Evolutionary conservation across 1,140 invertebrate species (phyloP).

Genomic region (Danaus plexippus): DNA sequence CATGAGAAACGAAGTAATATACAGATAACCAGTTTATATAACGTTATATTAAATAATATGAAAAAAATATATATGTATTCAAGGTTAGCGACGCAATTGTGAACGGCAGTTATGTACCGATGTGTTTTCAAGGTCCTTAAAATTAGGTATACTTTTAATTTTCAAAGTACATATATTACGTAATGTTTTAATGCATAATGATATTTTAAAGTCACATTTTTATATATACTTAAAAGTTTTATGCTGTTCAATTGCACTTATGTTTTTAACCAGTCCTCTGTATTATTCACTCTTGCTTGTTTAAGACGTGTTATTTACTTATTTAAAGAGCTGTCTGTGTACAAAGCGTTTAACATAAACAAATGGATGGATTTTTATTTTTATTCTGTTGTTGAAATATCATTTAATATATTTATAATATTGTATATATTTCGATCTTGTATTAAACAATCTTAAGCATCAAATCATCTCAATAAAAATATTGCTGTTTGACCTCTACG

Average conservation of each 20-base stretch:
- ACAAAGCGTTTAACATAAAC: too few species aligned
- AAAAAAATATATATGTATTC: slow-evolving; percentile 11
- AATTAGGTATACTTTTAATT: slow-evolving; percentile 21
- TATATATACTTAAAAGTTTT: too few species aligned
- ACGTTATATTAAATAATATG: slow-evolving; percentile 15
- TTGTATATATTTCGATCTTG: neutral
- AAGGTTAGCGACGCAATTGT: slow-evolving; percentile 28
- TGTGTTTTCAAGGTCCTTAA: slow-evolving; percentile 18
- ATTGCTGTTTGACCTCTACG: slow-evolving; percentile 1
- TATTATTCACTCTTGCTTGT: too few species aligned
- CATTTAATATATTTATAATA: too few species aligned
- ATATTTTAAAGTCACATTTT: slow-evolving; percentile 1
- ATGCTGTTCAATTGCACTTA: too few species aligned
- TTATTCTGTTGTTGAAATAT: too few species aligned
- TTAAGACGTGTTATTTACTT: too few species aligned
- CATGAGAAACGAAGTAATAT: too few species aligned
- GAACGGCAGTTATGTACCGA: slow-evolving; percentile 19
- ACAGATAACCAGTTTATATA: slow-evolving; percentile 9
- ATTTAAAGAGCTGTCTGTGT: too few species aligned
- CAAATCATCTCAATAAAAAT: slow-evolving; percentile 6
- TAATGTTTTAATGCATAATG: slow-evolving; percentile 1
- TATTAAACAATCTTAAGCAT: slow-evolving; percentile 1
- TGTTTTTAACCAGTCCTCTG: too few species aligned
- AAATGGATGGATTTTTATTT: too few species aligned
- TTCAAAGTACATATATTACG: slow-evolving; percentile 12